Conservation (phyloP, 1,140 invertebrate species). For the Atta cephalotes region DNA sequence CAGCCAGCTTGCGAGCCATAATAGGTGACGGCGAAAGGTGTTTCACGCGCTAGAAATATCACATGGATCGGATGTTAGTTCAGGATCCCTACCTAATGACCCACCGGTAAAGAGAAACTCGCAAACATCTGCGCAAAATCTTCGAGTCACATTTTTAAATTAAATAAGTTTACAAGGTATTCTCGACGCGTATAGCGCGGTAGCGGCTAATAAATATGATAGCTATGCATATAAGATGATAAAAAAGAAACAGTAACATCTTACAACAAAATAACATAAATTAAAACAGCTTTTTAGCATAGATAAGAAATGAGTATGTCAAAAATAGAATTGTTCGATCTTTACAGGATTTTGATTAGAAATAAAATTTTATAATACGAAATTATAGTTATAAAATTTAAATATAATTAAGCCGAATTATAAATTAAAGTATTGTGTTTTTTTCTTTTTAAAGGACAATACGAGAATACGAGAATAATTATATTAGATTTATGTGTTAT, state of each 20-base stretch:
- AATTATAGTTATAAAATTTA: background rate
- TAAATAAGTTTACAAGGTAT: background rate
- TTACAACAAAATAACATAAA: background rate
- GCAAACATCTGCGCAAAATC: slow-evolving; percentile 13
- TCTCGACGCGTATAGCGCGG: background rate
- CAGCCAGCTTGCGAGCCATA: slow-evolving; percentile 69
- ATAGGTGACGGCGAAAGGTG: slow-evolving; percentile 57
- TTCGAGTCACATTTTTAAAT: background rate
- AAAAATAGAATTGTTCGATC: background rate
- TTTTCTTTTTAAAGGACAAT: background rate
- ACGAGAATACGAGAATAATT: background rate
- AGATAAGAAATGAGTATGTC: background rate
- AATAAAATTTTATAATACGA: background rate
- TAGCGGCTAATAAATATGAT: background rate
- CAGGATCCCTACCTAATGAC: slow-evolving; percentile 65
- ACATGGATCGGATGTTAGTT: slow-evolving; percentile 53
- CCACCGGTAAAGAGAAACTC: slow-evolving; percentile 52
- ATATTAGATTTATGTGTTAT: background rate
- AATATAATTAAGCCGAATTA: background rate
- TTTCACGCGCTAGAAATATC: slow-evolving; percentile 64
- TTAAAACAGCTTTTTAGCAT: background rate
- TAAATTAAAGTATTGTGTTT: background rate
- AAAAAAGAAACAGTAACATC: background rate
- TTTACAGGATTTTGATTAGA: background rate
- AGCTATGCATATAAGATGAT: background rate